Percentiles rank a stretch among this genome's conserved stretches.
Conservation (phyloP, 2,113 vertebrate genomes). For the Boulengeromyrus knoepffleri region DNA sequence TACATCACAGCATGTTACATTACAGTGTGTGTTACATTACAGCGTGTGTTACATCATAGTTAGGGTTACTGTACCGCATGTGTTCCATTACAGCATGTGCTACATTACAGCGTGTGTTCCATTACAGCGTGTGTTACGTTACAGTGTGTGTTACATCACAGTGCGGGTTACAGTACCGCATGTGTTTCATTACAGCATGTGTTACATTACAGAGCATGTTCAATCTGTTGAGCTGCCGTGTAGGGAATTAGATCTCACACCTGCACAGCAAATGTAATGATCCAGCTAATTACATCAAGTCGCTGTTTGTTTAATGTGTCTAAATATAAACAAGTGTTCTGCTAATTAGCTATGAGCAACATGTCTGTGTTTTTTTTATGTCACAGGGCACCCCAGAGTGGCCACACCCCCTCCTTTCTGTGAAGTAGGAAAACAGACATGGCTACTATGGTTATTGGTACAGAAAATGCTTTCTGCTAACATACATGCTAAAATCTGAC, state of each 20-base stretch:
- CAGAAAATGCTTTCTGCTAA: not conserved
- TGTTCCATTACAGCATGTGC: not conserved
- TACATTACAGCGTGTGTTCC: not conserved
- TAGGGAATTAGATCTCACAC: conserved; percentile 37
- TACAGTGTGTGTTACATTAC: not conserved
- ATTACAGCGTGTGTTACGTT: too few species aligned
- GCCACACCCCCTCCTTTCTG: not conserved
- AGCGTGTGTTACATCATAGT: not conserved
- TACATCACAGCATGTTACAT: not conserved
- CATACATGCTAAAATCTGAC: not conserved
- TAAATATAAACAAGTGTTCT: conserved; percentile 30
- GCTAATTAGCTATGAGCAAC: not conserved
- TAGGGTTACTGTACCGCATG: too few species aligned
- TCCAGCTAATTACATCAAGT: conserved; percentile 48
- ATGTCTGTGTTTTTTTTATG: not conserved
- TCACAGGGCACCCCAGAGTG: not conserved
- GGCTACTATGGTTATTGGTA: not conserved
- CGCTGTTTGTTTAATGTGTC: conserved; percentile 36
- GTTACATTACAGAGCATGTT: not conserved
- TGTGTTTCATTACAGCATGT: not conserved
- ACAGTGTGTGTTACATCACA: not conserved
- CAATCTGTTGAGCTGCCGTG: conserved; percentile 22
- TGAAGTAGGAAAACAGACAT: not conserved
- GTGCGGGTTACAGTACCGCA: not conserved
- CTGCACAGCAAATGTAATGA: conserved; percentile 43